Evolutionary conservation across 2,888 invertebrate species (phyloP), one percentile per base, ranked within the genome.

Genomic region (Allophyes oxyacanthae): DNA sequence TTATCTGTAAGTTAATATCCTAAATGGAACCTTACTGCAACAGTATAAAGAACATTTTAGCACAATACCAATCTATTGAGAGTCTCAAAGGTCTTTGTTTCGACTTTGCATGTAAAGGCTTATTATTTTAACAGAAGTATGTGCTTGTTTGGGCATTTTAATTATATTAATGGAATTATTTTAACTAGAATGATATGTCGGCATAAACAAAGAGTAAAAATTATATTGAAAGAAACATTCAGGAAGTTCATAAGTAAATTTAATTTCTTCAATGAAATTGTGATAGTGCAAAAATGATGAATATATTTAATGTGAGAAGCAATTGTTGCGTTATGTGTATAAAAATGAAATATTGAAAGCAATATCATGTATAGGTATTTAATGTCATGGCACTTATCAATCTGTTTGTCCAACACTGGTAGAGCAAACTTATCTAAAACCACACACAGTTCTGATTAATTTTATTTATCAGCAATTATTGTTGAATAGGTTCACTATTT

Each of bases 361-460:
- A 64, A 63, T 68, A 62, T 64, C 49, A 54, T 61, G 49, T 57
- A 59, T 75, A 69, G 60, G 54, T 72, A 75, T 64, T 43, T 28
- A 28, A 8, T 57, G 45, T 61, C 51, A 63, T 6, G 13, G 33
- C 69, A 56, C 55, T 69, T 72, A 75, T 75, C 65, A 64, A 32
- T 45, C 45, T 58, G 42, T 57, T 51, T 43, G 55, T 74, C 50
- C 55, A 53, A 42, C 62, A 46, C 55, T 37, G 54, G 51, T 51
- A 68, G 28, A 72, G 41, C 53, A 43, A 58, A 64, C 55, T 72
- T 73, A 75, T 65, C 73, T 73, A 44, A 56, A 43, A 69, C 55
- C 56, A 44, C 56, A 46, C 45, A 60, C 25, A 70, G 59, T 67
- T 66, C 43, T 62, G 65, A 60, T 36, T 61, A 58, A 49, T 52